Evolutionary conservation across 2,113 vertebrate species (phyloP).

Genomic region (Alouatta palliata): DNA sequence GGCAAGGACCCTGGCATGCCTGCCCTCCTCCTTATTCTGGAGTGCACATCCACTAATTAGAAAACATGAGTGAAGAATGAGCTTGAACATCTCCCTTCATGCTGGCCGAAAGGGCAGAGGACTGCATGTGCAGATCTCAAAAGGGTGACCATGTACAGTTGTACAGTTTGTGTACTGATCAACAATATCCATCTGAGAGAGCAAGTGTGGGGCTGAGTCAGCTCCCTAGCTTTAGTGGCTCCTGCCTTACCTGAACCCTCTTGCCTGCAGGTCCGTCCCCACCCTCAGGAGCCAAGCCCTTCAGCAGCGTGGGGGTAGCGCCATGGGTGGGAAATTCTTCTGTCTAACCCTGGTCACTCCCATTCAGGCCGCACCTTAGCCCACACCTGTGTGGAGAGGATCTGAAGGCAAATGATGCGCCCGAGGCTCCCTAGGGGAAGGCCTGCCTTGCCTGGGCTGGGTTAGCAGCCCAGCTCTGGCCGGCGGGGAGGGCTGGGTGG

Average conservation of each 20-base stretch:
- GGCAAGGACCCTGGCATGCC: background rate
- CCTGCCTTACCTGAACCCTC: background rate
- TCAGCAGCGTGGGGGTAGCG: background rate
- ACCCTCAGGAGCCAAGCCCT: background rate
- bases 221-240: background rate
- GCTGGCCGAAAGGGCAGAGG: background rate
- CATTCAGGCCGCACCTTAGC: background rate
- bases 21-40: background rate
- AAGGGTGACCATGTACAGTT: too few relatives aligned
- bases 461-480: background rate
- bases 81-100: slow-evolving; percentile 3
- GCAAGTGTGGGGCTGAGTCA: too few relatives aligned
- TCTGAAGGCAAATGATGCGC: background rate
- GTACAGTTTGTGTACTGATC: too few relatives aligned
- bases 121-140: background rate
- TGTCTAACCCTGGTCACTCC: background rate
- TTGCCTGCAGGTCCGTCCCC: background rate
- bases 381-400: background rate
- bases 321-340: background rate
- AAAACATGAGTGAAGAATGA: background rate
- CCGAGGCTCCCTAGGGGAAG: background rate
- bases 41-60: background rate
- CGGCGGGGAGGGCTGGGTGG: background rate
- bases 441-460: background rate
- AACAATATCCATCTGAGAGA: too few relatives aligned